Conservation (phyloP, 2,888 invertebrate species). For the Chaetogeoica ovagalla region DNA sequence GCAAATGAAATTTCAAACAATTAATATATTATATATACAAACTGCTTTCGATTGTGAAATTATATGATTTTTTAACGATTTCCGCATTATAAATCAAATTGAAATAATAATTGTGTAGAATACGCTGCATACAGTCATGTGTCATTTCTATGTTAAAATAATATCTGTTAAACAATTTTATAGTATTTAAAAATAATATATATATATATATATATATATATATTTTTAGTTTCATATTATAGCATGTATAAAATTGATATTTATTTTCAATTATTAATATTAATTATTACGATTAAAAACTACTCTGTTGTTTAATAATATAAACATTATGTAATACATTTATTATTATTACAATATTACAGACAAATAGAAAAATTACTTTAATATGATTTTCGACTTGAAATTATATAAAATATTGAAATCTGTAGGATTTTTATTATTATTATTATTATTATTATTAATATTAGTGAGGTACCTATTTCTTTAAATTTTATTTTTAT, state of each 20-base stretch:
- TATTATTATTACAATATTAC: slow-evolving; percentile 31
- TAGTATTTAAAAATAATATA: slow-evolving; percentile 6
- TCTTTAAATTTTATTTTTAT: no score
- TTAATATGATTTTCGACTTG: not conserved
- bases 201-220: slow-evolving; percentile 10
- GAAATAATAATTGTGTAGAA: not conserved
- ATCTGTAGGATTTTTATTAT: no score
- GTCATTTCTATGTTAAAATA: not conserved
- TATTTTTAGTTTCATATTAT: not conserved
- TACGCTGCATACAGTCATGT: not conserved
- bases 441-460: no score
- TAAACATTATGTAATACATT: slow-evolving; percentile 25
- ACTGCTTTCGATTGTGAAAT: no score
- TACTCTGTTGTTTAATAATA: slow-evolving; percentile 23
- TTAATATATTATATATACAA: no score
- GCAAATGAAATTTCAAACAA: no score
- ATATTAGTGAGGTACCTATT: no score
- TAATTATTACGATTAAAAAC: not conserved
- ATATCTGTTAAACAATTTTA: not conserved
- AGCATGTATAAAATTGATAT: not conserved
- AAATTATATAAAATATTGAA: no score
- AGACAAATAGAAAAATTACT: slow-evolving; percentile 42
- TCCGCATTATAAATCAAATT: no score
- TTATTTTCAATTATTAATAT: no score
- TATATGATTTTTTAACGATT: no score